Percentiles rank a stretch among this genome's conserved stretches.
phyloP scores from a whole-genome alignment of 2,113 vertebrate genomes.

The Pampusana beccarii region DNA sequence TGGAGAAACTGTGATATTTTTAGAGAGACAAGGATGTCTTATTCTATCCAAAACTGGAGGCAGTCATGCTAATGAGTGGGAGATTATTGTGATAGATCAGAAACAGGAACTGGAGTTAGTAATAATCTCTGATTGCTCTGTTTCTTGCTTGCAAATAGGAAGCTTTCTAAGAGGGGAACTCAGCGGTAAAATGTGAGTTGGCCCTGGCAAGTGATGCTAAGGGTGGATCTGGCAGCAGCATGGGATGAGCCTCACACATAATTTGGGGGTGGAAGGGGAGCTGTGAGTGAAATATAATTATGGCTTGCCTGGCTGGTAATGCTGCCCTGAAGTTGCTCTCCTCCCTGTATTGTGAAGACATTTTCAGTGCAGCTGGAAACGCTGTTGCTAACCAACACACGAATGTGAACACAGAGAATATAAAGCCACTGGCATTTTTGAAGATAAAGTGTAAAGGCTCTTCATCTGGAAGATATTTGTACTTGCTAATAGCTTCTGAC shows the following conservation, averaged over 20 bases:
- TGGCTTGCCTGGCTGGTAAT: constrained; percentile 56
- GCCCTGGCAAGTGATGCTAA: background rate
- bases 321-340: constrained; percentile 53
- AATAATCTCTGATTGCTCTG: background rate
- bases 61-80: background rate
- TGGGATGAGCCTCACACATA: constrained; percentile 13
- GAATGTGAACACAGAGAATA: background rate
- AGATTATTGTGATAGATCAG: background rate
- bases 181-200: background rate
- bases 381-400: constrained; percentile 56
- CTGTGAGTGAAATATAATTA: constrained; percentile 68
- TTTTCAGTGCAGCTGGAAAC: constrained; percentile 59
- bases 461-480: background rate
- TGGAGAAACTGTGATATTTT: background rate
- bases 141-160: background rate
- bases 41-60: background rate
- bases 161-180: background rate
- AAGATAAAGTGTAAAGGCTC: background rate
- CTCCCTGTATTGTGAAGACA: constrained; percentile 53
- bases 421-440: background rate
- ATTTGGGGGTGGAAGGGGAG: constrained; percentile 28
- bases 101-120: background rate
- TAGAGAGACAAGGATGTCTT: background rate
- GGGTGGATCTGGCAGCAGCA: constrained; percentile 1
- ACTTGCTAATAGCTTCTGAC: background rate